Base-by-base conservation (phyloP, 2,113 vertebrate species). In the Chinchilla lanigera region DNA sequence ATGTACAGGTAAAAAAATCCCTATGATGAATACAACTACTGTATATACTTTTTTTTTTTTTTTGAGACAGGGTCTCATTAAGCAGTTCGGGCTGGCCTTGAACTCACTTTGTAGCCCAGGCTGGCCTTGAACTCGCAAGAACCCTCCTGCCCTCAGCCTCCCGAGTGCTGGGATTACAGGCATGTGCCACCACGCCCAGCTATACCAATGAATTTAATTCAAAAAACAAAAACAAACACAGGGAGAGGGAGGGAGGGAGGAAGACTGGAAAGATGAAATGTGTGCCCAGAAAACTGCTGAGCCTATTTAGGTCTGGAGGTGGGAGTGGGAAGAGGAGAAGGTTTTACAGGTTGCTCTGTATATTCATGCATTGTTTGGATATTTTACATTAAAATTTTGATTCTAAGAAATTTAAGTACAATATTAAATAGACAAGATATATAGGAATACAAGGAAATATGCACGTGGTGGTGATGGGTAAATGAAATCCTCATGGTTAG, bases 381-480 rank as follows among this genome's bases (percentile, higher is more conserved):
- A 33, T 90, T 91, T 87, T 84, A 75, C 10, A 95, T 87, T 77
- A 92, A 75, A 65, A 92, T 84, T 41, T 94, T 87, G 86, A 52
- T 82, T 93, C 75, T 30, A 94, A 71, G 95, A 84, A 84, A 60
- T 58, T 91, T 11, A 75, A 83, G 38, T 83, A 81, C 16, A 85
- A 61, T 41, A 69, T 38, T 60, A 14, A 63, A 86, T 8, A 20
- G 90, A 58, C 65, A 75, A 58, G 54, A 92, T 16, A 86, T 16
- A 35, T 0, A 78, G 63, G 22, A 22, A n/a, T 78, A 28, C 16
- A 86, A 95, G 56, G 90, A 7, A 30, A 84, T 24, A 2, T 83
- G 14, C 93, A n/a, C 61, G 38, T 61, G 56, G 41, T 88, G 16
- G 14, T 96, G 28, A 26, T 38, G 47, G 19, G 6, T 2, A 22